Base-by-base conservation (phyloP, 2,888 invertebrate genomes). In the Sepiola atlantica region DNA sequence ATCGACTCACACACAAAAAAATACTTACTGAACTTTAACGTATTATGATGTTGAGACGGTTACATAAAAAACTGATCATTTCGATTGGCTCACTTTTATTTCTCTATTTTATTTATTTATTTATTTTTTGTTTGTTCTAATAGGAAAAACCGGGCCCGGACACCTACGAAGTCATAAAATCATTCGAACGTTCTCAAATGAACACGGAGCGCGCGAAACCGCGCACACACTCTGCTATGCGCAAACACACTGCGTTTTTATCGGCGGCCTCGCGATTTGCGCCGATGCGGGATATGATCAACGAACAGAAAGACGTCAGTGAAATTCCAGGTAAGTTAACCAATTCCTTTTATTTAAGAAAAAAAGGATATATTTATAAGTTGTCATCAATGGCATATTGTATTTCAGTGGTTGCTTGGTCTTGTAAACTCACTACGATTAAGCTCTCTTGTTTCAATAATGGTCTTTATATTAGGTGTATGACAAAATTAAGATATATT, bases 91-190 rank as follows among this genome's bases (percentile, higher is more conserved):
- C n/a, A n/a, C n/a, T n/a, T n/a, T n/a, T n/a, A n/a, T n/a, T n/a
- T n/a, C n/a, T n/a, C n/a, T n/a, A n/a, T 45, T 45, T 45, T 45
- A 45, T 45, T 45, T 45, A 45, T 4, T 35, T 90, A 90, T 55
- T 28, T 77, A n/a, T n/a, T n/a, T 77, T 93, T 94, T 54, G 57
- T 57, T 77, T 94, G 94, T 90, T 32, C 28, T 95, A 95, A 8
- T 95, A 97, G 97, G 97, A 97, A 32, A 94, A 96, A 18, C 97
- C 97, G 1, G 97, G 97, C 24, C 97, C 97, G 21, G 97, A 97
- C 8, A 96, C 97, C 3, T 97, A 97, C 95, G 96, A 97, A 94
- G 97, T 97, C 20, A 95, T 95, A 35, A 95, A 95, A 92, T 96
- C 97, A 8, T 97, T 96, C 95, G 95, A 96, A 54, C 95, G 96